These are phyloP conservation scores for Drosophila maculinotata DNA, from an alignment of 2,888 invertebrate genomes.

Conservation along the genomic window DNA sequence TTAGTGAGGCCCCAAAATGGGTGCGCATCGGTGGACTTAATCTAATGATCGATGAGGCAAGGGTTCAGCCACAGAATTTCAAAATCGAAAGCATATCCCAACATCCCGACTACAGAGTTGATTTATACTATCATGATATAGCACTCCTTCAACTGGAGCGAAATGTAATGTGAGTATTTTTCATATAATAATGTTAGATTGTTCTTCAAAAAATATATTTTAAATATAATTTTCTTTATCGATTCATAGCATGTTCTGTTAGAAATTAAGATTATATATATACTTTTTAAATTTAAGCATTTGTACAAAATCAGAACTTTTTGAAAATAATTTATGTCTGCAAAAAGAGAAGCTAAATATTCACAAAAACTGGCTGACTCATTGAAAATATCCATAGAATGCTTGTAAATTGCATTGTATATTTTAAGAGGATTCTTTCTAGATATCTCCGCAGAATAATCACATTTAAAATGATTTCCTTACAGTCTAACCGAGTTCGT, in stretches of 20 bases:
- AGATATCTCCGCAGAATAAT: background rate
- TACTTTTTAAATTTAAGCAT: too few species aligned
- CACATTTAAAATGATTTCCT: background rate
- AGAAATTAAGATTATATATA: too few species aligned
- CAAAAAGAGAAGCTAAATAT: too few species aligned
- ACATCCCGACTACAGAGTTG: constrained; percentile 72
- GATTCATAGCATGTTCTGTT: too few species aligned
- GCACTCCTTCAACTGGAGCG: constrained; percentile 71
- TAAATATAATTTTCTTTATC: too few species aligned
- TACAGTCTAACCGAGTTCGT: constrained; percentile 80
- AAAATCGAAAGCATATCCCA: constrained; percentile 61
- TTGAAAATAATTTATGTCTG: too few species aligned
- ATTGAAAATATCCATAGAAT: too few species aligned
- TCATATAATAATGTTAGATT: too few species aligned
- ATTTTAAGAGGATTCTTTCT: background rate
- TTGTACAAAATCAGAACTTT: too few species aligned
- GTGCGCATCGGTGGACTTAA: constrained; percentile 83
- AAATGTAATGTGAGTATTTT: constrained; percentile 71
- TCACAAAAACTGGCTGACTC: too few species aligned
- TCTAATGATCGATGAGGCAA: constrained; percentile 68
- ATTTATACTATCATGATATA: constrained; percentile 80
- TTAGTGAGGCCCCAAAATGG: constrained; percentile 71
- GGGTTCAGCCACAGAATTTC: constrained; percentile 71
- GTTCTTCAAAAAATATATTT: too few species aligned
- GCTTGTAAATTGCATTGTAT: too few species aligned